Percentiles rank a stretch among this genome's conserved stretches.
These are phyloP conservation scores for Lepidochrysops patricia DNA, from an alignment of 2,888 invertebrate genomes.

Conservation along the genomic window DNA sequence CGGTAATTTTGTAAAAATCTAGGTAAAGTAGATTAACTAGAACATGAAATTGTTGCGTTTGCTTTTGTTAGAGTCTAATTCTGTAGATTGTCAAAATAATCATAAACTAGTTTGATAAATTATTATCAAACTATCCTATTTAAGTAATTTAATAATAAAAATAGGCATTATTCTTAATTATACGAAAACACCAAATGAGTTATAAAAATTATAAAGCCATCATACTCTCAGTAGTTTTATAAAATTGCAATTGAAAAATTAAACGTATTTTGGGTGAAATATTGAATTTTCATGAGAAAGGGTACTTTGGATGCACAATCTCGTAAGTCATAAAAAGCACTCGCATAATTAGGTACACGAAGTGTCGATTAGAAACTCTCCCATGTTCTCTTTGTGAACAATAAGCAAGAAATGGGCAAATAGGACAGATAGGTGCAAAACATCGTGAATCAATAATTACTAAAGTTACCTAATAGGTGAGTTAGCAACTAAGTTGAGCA, in stretches of 20 bases:
- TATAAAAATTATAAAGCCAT: too few relatives aligned
- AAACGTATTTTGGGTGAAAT: background rate
- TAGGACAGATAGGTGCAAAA: background rate
- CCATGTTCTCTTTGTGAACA: constrained; percentile 14
- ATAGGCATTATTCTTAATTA: too few relatives aligned
- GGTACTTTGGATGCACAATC: background rate
- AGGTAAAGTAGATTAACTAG: background rate
- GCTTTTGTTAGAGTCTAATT: too few relatives aligned
- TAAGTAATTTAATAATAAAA: too few relatives aligned
- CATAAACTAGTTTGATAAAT: too few relatives aligned
- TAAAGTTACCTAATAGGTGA: background rate
- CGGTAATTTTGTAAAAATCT: background rate
- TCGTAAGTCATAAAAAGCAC: constrained; percentile 5
- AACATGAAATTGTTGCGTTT: too few relatives aligned
- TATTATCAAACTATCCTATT: too few relatives aligned
- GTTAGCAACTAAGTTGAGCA: background rate
- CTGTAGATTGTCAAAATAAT: too few relatives aligned
- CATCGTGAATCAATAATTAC: background rate
- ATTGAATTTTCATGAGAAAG: background rate
- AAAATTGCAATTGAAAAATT: background rate
- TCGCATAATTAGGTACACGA: constrained; percentile 1
- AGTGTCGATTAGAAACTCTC: constrained; percentile 10
- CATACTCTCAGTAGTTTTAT: too few relatives aligned
- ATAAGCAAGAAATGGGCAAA: background rate
- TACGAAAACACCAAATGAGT: too few relatives aligned